Evolutionary conservation across 2,113 vertebrate genomes (phyloP).

Genomic region (Poicephalus gulielmi): DNA sequence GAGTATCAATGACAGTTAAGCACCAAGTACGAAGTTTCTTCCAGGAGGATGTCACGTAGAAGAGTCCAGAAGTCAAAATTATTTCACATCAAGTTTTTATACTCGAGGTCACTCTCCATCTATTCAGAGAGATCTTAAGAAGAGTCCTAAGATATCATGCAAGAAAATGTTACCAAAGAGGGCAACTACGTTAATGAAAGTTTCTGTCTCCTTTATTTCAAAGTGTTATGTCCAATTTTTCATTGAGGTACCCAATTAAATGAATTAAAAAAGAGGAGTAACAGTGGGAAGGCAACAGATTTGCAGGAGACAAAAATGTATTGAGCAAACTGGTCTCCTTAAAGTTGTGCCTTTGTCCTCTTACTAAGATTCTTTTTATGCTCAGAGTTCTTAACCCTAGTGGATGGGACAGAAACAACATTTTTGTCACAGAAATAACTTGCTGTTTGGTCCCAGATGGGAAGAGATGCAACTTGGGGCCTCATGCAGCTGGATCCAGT

Average conservation of each 20-base stretch:
- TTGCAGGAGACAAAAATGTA: not conserved
- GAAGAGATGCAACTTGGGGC: not conserved
- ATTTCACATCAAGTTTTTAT: not conserved
- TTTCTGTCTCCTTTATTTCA: not conserved
- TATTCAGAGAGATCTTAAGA: not conserved
- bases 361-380: not conserved
- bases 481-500: not conserved
- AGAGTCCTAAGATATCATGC: not conserved
- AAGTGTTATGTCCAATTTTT: not conserved
- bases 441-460: not conserved
- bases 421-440: not conserved
- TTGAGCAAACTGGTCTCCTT: not conserved
- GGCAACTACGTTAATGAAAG: not conserved
- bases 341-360: not conserved
- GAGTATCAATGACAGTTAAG: not conserved
- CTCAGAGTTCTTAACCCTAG: not conserved
- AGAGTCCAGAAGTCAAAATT: not conserved
- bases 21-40: not conserved
- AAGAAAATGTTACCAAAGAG: not conserved
- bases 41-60: rapidly evolving
- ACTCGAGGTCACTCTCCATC: not conserved
- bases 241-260: not conserved
- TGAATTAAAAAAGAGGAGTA: not conserved
- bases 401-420: not conserved
- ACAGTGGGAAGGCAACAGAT: not conserved